A percentile compares a stretch with the other conserved stretches of the same genome.
Conservation (phyloP, 2,797 vertebrate genomes). For the Cossypha dichroa region DNA sequence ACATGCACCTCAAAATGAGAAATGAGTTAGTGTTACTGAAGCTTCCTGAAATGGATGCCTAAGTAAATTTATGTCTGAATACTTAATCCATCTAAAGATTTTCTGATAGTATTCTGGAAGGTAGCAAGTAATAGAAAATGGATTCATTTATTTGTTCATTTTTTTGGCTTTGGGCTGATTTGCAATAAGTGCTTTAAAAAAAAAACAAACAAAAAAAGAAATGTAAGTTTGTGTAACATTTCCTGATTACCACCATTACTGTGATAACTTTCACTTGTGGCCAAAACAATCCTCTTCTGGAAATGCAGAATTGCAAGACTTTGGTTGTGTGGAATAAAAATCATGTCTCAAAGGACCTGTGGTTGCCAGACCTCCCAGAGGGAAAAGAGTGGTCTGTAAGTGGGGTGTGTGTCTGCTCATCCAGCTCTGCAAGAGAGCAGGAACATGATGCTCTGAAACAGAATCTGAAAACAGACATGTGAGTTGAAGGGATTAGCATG, state of each 20-base stretch:
- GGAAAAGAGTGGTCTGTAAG: not conserved
- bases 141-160: not conserved
- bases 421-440: not conserved
- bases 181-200: not conserved
- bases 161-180: not conserved
- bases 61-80: not conserved
- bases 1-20: not conserved
- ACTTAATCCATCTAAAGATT: not conserved
- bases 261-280: not conserved
- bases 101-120: not conserved
- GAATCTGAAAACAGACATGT: not conserved
- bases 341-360: fast-evolving
- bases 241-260: not conserved
- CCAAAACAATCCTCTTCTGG: not conserved
- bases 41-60: not conserved
- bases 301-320: not conserved
- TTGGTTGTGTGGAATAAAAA: not conserved
- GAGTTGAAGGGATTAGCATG: not conserved
- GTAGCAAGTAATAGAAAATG: not conserved
- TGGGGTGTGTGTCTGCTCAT: not conserved
- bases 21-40: not conserved
- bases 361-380: not conserved
- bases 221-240: not conserved
- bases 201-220: not conserved
- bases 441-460: not conserved